These are phyloP conservation scores for Rhinoderma darwinii DNA, from an alignment of 2,113 vertebrate genomes.

Conservation along the genomic window DNA sequence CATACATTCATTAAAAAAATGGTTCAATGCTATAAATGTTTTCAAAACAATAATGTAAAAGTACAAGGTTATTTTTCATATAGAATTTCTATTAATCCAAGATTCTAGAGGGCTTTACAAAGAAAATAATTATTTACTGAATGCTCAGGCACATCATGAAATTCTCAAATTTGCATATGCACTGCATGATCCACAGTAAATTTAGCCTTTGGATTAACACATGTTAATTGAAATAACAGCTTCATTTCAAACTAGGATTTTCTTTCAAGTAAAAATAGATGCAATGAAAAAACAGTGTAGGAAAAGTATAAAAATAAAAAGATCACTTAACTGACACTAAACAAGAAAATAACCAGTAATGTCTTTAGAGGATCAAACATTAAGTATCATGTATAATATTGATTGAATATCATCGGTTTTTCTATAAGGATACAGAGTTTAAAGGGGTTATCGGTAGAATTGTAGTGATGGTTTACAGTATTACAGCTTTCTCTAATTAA, in stretches of 20 bases:
- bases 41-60: not conserved
- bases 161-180: conserved; percentile 2
- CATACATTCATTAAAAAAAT: not conserved
- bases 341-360: not conserved
- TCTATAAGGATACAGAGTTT: no score
- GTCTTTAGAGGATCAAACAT: not conserved
- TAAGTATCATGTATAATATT: not conserved
- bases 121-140: not conserved
- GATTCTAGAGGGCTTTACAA: no score
- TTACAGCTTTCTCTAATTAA: no score
- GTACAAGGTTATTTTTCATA: not conserved
- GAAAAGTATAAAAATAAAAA: not conserved
- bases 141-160: not conserved
- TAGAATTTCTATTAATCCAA: not conserved
- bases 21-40: no score
- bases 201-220: conserved; percentile 57
- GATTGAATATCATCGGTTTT: no score
- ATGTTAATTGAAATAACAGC: conserved; percentile 52
- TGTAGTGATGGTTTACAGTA: no score
- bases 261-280: conserved; percentile 26
- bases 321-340: not conserved
- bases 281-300: not conserved
- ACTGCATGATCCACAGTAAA: conserved; percentile 18
- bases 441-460: no score
- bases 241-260: conserved; percentile 48